Evolutionary conservation across 2,888 invertebrate genomes (phyloP).

Genomic region (Hirtodrosophila histrioides): DNA sequence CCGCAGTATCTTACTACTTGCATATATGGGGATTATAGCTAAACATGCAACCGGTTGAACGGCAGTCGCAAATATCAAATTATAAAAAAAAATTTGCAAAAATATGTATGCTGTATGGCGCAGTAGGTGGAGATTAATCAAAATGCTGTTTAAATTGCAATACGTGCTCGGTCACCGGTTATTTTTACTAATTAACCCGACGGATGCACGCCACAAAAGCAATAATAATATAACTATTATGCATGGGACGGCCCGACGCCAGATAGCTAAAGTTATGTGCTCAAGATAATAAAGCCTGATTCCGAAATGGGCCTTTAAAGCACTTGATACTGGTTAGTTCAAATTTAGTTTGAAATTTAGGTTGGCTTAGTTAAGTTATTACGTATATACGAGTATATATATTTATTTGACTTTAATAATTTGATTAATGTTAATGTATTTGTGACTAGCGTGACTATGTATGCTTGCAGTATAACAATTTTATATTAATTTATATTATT

Average conservation of each 20-base stretch:
- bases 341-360: too few species aligned
- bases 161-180: slow-evolving; percentile 70
- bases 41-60: slow-evolving; percentile 52
- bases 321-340: neutral
- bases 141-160: slow-evolving; percentile 69
- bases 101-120: slow-evolving; percentile 12
- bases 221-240: slow-evolving; percentile 45
- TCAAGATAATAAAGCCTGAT: slow-evolving; percentile 2
- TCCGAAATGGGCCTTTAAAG: neutral
- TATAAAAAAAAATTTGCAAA: neutral
- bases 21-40: slow-evolving; percentile 17
- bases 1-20: slow-evolving; percentile 15
- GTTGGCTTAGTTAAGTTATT: too few species aligned
- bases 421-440: too few species aligned
- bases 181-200: slow-evolving; percentile 71
- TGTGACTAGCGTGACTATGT: too few species aligned
- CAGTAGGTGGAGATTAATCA: slow-evolving; percentile 72
- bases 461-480: too few species aligned
- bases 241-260: slow-evolving; percentile 22
- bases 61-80: slow-evolving; percentile 15
- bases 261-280: neutral
- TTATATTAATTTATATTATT: too few species aligned
- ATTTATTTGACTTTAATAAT: too few species aligned
- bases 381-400: too few species aligned
- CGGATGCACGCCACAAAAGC: slow-evolving; percentile 57